Conservation (phyloP, 2,888 invertebrate genomes). For the Caenorhabditis doughertyi region DNA sequence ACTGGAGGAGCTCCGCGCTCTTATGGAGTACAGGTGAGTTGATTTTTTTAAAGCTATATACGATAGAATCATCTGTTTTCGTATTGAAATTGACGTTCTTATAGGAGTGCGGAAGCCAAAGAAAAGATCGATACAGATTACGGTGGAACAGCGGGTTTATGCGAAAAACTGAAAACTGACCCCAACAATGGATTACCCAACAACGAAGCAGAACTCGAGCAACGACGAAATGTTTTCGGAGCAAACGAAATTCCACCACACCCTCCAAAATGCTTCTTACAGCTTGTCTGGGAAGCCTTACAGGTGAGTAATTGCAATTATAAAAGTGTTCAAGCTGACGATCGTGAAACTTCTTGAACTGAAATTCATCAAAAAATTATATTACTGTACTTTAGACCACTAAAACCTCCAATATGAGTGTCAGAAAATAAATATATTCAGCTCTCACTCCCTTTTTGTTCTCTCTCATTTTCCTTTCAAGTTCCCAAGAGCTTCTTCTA, state of each 20-base stretch:
- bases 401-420: not conserved
- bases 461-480: slow-evolving; percentile 25
- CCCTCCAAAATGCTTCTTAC: slow-evolving; percentile 80
- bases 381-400: no score
- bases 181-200: slow-evolving; percentile 88
- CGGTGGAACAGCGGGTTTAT: slow-evolving; percentile 89
- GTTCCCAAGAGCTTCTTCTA: slow-evolving; percentile 28
- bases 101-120: slow-evolving; percentile 78
- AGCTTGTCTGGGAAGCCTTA: slow-evolving; percentile 81
- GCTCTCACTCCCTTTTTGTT: not conserved
- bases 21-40: slow-evolving; percentile 78
- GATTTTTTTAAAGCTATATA: not conserved
- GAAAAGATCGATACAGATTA: slow-evolving; percentile 77
- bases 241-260: slow-evolving; percentile 82
- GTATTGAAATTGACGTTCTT: slow-evolving; percentile 18
- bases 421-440: not conserved
- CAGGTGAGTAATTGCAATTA: slow-evolving; percentile 69
- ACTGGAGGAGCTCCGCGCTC: slow-evolving; percentile 80
- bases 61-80: no score
- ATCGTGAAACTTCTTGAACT: not conserved
- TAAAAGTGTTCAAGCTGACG: no score
- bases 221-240: slow-evolving; percentile 77
- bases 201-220: slow-evolving; percentile 68
- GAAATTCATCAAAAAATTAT: no score
- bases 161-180: slow-evolving; percentile 96